These are phyloP conservation scores for Chrysogorgia sp. DNA, from an alignment of 92 coral and sea anemone species.

Conservation along the genomic window DNA sequence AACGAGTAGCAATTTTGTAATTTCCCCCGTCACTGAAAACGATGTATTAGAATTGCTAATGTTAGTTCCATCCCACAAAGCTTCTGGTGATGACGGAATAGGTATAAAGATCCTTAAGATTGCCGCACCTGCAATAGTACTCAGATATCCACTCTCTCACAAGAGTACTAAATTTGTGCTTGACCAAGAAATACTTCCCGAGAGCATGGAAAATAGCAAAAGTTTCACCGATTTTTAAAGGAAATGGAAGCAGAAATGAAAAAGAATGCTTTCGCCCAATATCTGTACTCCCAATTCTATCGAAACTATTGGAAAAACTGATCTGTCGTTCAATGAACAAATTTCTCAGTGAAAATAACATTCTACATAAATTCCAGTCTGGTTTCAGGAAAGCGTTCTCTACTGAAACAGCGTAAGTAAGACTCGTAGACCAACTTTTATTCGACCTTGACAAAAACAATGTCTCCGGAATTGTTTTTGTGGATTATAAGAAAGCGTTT, in stretches of 20 bases:
- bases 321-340: no score
- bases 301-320: constrained; percentile 24
- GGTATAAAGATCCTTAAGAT: no score
- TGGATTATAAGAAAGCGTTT: no score
- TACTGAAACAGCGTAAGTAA: no score
- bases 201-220: constrained; percentile 19
- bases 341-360: constrained; percentile 6
- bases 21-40: not conserved
- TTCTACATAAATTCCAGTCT: not conserved
- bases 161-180: not conserved
- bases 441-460: no score
- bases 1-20: not conserved
- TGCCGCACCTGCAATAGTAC: no score
- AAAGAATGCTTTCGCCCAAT: constrained; percentile 3
- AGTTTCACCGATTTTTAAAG: constrained; percentile 35
- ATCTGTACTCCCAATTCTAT: no score
- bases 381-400: no score
- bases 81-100: no score
- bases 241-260: constrained; percentile 36
- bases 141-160: not conserved
- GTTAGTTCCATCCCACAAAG: not conserved
- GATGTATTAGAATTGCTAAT: constrained; percentile 12
- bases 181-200: constrained; percentile 9
- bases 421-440: no score
- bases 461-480: no score